phyloP scores from a whole-genome alignment of 2,888 invertebrate species.

The Sussaba pulchella region DNA sequence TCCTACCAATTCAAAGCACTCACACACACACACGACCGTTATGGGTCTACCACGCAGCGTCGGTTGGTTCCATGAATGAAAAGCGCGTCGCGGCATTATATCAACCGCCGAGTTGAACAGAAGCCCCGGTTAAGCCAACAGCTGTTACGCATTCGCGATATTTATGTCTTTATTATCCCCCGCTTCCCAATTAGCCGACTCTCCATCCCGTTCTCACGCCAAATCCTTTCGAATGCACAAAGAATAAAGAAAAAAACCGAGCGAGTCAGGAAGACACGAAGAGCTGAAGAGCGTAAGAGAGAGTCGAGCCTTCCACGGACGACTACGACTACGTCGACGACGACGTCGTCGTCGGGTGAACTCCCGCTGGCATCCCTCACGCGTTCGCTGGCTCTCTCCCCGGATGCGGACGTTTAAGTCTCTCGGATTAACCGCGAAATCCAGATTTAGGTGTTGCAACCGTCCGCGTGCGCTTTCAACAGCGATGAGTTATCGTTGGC shows the following conservation, averaged over 20 bases:
- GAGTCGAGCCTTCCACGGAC: slow-evolving; percentile 18
- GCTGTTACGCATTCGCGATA: slow-evolving; percentile 65
- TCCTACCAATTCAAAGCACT: not conserved
- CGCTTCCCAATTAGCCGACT: slow-evolving; percentile 61
- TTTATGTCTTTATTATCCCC: slow-evolving; percentile 70
- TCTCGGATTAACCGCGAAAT: slow-evolving; percentile 65
- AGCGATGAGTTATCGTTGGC: slow-evolving; percentile 58
- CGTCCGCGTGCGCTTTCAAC: slow-evolving; percentile 32
- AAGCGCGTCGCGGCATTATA: slow-evolving; percentile 32
- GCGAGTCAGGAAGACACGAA: too few species aligned
- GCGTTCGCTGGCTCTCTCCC: slow-evolving; percentile 22
- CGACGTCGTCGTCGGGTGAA: slow-evolving; percentile 7
- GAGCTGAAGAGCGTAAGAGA: too few species aligned
- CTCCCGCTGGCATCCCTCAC: slow-evolving; percentile 28
- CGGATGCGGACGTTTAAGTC: slow-evolving; percentile 59
- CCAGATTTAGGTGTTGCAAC: slow-evolving; percentile 62
- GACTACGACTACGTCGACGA: slow-evolving; percentile 32
- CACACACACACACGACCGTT: not conserved
- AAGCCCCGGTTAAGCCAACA: slow-evolving; percentile 58
- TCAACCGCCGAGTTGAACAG: slow-evolving; percentile 34
- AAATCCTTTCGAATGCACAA: slow-evolving; percentile 46
- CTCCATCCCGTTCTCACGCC: slow-evolving; percentile 43
- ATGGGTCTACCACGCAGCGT: not conserved
- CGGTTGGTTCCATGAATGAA: slow-evolving; percentile 9
- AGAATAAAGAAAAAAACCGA: not conserved